Evolutionary conservation across 2,888 invertebrate genomes (phyloP).

Genomic region (Brachyopa scutellaris): DNA sequence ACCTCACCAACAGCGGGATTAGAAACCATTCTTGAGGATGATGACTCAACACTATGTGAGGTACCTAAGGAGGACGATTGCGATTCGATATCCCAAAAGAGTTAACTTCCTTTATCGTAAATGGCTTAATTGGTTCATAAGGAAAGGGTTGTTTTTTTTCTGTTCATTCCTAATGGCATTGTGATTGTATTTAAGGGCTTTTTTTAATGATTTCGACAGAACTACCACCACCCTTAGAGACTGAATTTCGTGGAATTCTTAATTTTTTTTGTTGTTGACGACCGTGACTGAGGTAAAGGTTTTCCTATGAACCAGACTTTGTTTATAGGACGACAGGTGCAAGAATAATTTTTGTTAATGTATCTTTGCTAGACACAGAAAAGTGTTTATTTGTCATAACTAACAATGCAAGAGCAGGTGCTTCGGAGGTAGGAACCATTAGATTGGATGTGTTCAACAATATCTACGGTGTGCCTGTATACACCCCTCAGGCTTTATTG

Average conservation of each 20-base stretch:
- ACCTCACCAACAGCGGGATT: too few relatives aligned
- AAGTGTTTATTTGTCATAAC: not conserved
- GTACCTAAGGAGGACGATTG: slow-evolving; percentile 2
- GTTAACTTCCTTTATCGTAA: slow-evolving; percentile 1
- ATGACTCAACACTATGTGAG: slow-evolving; percentile 40
- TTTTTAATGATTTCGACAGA: not conserved
- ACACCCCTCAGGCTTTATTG: too few relatives aligned
- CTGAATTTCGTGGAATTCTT: not conserved
- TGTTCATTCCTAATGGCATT: slow-evolving; percentile 6
- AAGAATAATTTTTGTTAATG: not conserved
- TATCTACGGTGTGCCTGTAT: not conserved
- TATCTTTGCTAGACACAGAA: not conserved
- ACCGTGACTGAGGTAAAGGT: not conserved
- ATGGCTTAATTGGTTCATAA: slow-evolving; percentile 38
- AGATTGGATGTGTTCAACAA: not conserved
- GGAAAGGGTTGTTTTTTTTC: not conserved
- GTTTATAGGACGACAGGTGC: not conserved
- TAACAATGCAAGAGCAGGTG: not conserved
- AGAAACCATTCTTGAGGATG: slow-evolving; percentile 14
- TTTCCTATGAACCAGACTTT: not conserved
- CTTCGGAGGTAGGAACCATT: not conserved
- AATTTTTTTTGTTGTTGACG: not conserved
- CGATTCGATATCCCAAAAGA: slow-evolving; percentile 21
- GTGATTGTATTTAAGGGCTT: not conserved
- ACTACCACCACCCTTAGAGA: not conserved